Percentiles rank a stretch among this genome's conserved stretches.
These are phyloP conservation scores for Crocuta crocuta DNA, from an alignment of 2,113 vertebrate species.

Conservation along the genomic window DNA sequence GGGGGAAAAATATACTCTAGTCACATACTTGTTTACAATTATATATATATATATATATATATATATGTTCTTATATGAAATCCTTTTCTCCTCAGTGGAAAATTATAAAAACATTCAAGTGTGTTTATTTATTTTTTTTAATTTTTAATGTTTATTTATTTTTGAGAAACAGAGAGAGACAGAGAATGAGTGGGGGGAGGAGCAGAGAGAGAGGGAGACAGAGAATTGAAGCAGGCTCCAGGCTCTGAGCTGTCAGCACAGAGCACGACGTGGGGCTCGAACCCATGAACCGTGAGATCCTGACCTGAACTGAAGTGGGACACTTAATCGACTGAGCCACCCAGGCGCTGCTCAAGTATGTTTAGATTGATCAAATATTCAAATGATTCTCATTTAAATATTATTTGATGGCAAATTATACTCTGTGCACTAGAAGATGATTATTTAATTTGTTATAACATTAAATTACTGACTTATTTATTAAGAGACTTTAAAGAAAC, in stretches of 20 bases:
- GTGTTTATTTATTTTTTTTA: not conserved
- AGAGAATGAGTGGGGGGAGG: too few species aligned
- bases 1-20: not conserved
- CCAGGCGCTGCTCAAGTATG: not conserved
- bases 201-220: too few species aligned
- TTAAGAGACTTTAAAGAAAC: not conserved
- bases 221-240: too few species aligned
- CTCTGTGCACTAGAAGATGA: not conserved
- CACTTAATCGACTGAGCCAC: too few species aligned
- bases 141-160: too few species aligned
- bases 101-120: not conserved
- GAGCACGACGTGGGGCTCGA: too few species aligned
- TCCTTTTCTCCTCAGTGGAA: not conserved
- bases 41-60: not conserved
- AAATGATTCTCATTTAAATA: conserved; percentile 12
- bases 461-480: conserved; percentile 7
- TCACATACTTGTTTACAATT: not conserved
- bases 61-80: not conserved
- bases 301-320: too few species aligned
- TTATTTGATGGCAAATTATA: not conserved
- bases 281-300: too few species aligned
- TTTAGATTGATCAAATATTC: not conserved
- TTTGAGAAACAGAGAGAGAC: too few species aligned
- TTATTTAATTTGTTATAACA: not conserved
- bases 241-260: too few species aligned